These are phyloP conservation scores for Tachypleus tridentatus DNA, from an alignment of 1,140 invertebrate genomes.

Conservation along the genomic window DNA sequence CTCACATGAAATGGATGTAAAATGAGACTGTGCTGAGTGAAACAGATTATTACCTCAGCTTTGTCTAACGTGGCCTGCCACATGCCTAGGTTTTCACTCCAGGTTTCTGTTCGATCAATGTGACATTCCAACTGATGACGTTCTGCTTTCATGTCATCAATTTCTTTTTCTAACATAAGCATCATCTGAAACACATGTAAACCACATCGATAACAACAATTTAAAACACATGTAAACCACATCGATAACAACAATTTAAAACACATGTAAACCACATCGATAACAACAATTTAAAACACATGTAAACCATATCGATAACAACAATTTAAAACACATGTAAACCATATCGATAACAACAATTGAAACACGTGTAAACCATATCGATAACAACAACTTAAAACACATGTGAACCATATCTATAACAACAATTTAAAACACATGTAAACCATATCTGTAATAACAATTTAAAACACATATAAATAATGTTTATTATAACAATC, in stretches of 20 bases:
- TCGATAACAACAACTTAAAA: too few relatives aligned
- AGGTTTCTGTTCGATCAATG: conserved; percentile 69
- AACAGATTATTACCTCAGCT: conserved; percentile 9
- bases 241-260: background rate
- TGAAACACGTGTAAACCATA: too few relatives aligned
- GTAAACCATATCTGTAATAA: too few relatives aligned
- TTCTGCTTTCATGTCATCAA: conserved; percentile 63
- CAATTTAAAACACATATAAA: too few relatives aligned
- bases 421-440: too few relatives aligned
- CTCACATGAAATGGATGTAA: background rate
- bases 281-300: too few relatives aligned
- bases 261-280: background rate
- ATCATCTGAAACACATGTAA: conserved; percentile 35
- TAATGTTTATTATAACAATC: too few relatives aligned
- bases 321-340: too few relatives aligned
- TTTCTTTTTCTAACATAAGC: conserved; percentile 61
- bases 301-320: too few relatives aligned
- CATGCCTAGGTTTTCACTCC: conserved; percentile 72
- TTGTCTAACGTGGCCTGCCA: conserved; percentile 67
- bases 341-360: too few relatives aligned
- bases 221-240: background rate
- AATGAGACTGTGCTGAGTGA: background rate
- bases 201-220: background rate
- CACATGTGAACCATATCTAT: too few relatives aligned
- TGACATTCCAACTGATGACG: conserved; percentile 65